Percentiles rank a stretch among this genome's conserved stretches.
These are phyloP conservation scores for Ophthalmolycus amberensis DNA, from an alignment of 2,113 vertebrate species.

Conservation along the genomic window DNA sequence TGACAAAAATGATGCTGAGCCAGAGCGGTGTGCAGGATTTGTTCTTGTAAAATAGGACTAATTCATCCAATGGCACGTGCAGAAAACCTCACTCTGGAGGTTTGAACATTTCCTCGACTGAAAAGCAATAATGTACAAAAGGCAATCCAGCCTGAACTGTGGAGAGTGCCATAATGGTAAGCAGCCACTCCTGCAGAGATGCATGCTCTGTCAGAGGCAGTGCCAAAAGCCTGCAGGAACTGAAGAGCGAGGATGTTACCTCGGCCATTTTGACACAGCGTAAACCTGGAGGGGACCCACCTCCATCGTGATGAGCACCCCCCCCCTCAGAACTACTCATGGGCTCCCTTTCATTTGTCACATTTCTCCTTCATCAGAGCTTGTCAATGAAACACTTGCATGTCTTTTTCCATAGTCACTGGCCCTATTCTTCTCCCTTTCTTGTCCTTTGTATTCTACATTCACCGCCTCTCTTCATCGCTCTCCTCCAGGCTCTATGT, in stretches of 20 bases:
- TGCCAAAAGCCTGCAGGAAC: constrained; percentile 34
- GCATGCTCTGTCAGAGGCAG: constrained; percentile 41
- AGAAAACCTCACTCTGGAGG: constrained; percentile 19
- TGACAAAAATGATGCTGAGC: constrained; percentile 6
- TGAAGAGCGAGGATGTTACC: constrained; percentile 34
- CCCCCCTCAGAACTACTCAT: constrained; percentile 13
- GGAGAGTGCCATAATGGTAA: constrained; percentile 48
- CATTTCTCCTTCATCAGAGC: constrained; percentile 47
- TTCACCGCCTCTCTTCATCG: constrained; percentile 51
- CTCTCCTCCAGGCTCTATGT: constrained; percentile 54
- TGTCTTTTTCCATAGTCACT: constrained; percentile 32
- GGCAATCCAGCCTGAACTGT: constrained; percentile 37
- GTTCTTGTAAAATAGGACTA: constrained; percentile 19
- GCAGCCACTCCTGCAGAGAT: constrained; percentile 53
- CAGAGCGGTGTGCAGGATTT: background rate
- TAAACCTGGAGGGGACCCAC: constrained; percentile 45
- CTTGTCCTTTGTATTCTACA: constrained; percentile 44
- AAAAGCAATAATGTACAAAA: constrained; percentile 41
- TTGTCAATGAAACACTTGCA: constrained; percentile 32
- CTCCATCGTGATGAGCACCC: constrained; percentile 39
- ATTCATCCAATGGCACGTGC: constrained; percentile 14
- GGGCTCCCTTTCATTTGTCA: constrained; percentile 53
- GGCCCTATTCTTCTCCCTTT: constrained; percentile 27
- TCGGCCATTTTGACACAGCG: constrained; percentile 44
- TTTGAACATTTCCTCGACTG: constrained; percentile 35